Base-by-base conservation (phyloP, 1,140 invertebrate species). In the Rhynchophorus ferrugineus region DNA sequence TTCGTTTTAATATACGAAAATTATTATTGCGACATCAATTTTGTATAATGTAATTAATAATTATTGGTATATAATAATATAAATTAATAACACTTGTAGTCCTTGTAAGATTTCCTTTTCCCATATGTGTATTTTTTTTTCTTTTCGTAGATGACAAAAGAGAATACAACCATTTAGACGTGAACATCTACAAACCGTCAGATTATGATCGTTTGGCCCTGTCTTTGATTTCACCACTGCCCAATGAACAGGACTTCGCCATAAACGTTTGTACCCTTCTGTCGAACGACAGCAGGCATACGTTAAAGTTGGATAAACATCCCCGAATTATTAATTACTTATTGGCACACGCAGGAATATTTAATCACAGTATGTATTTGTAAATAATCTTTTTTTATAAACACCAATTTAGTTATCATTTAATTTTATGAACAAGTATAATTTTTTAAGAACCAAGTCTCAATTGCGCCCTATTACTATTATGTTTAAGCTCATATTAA, bases 241-340 rank as follows among this genome's bases (percentile, higher is more conserved):
- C 95, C 11, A 99, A 99, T 71, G 96, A 99, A 74, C 91, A 98
- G 67, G 95, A 98, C 69, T 95, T 98, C 74, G 94, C 94, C 2
- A 86, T 99, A 45, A 98, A 98, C 71, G 89, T 98, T 0, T 96
- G 93, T 69, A 95, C 91, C 0, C 74, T 99, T 41, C 74, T 99
- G 54, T 93, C 92, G 16, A 95, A 93, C 61, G 94, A 98, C 67
- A 89, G 90, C 24, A 87, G 88, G 44, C 89, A 94, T 64, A 82
- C 86, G 3, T 70, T 99, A 21, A 83, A 89, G 55, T 71, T 98
- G 19, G 81, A 83, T 20, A 84, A 89, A 56, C 87, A 85, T 61
- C 89, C 89, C 1, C 80, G 88, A 56, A 75, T 99, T 20, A 69
- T 98, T 38, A 88, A 91, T 58, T 84, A 92, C 50, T 74, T 99